A percentile compares a stretch with the other conserved stretches of the same genome.
Evolutionary conservation across 2,113 vertebrate species (phyloP).

Genomic region (Scytalopus superciliaris): DNA sequence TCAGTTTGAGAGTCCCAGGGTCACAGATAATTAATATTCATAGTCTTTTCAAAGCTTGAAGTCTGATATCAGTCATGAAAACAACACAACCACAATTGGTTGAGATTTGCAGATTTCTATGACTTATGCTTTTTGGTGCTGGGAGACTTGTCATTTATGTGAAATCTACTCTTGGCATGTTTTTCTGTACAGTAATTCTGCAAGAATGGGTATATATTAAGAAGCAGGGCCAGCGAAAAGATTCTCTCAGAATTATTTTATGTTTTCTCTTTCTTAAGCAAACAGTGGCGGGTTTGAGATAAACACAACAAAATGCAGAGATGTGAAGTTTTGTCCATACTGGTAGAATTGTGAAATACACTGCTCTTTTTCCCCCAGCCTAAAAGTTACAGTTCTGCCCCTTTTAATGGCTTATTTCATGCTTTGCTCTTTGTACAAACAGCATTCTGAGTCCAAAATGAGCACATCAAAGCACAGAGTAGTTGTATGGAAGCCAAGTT

Average conservation of each 20-base stretch:
- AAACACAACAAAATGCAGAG: background rate
- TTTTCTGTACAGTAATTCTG: background rate
- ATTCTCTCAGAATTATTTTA: background rate
- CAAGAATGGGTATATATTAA: background rate
- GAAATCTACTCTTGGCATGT: background rate
- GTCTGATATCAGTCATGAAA: background rate
- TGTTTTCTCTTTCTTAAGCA: background rate
- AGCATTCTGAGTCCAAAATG: conserved; percentile 46
- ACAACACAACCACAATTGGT: background rate
- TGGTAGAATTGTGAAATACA: background rate
- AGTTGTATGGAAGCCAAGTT: conserved; percentile 45
- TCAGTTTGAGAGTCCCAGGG: background rate
- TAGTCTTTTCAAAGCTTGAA: background rate
- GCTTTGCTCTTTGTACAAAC: conserved; percentile 46
- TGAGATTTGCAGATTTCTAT: conserved; percentile 1
- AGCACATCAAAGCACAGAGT: conserved; percentile 61
- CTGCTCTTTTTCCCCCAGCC: background rate
- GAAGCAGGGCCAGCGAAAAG: background rate
- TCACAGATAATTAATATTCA: background rate
- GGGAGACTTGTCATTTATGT: background rate
- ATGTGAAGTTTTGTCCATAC: background rate
- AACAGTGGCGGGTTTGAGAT: background rate
- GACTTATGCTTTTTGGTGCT: background rate
- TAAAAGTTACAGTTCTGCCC: conserved; percentile 18
- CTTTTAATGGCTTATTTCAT: conserved; percentile 39